Conservation (phyloP, 2,797 vertebrate species). For the Momotus momota region DNA sequence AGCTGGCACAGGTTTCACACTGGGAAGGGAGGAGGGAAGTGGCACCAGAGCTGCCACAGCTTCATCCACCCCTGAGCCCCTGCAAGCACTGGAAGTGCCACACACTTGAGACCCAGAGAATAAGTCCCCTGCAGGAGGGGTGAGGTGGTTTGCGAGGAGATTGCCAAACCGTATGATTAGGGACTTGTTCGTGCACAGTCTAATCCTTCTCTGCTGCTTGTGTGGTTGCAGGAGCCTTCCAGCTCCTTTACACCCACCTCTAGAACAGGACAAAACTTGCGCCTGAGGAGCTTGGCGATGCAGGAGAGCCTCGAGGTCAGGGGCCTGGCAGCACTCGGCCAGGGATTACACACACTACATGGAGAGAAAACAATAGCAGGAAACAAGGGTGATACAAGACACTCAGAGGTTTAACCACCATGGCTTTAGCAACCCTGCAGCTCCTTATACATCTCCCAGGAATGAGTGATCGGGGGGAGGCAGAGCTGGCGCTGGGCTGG, state of each 20-base stretch:
- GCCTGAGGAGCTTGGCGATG: background rate
- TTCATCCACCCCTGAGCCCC: background rate
- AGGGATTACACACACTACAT: background rate
- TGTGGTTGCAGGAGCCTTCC: slow-evolving; percentile 48
- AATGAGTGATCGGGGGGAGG: accelerated
- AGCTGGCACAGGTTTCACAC: background rate
- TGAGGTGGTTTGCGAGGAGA: background rate
- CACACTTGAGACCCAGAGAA: background rate
- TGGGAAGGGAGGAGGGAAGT: background rate
- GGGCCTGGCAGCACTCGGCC: background rate
- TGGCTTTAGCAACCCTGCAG: background rate
- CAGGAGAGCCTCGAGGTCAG: background rate
- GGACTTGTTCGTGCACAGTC: slow-evolving; percentile 52
- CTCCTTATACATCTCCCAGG: background rate
- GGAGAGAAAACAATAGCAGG: slow-evolving; percentile 27
- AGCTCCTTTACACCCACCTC: background rate
- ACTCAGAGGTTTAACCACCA: background rate
- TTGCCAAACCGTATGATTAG: slow-evolving; percentile 29
- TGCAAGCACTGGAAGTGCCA: background rate
- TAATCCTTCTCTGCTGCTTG: slow-evolving; percentile 17
- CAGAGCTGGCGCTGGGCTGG: background rate
- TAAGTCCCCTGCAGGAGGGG: background rate
- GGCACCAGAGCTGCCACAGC: background rate
- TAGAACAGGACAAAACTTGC: slow-evolving; percentile 57
- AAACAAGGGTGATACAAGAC: background rate